Evolutionary conservation across 2,113 vertebrate species (phyloP), one percentile per base, ranked within the genome.

Genomic region (Gobio gobio): DNA sequence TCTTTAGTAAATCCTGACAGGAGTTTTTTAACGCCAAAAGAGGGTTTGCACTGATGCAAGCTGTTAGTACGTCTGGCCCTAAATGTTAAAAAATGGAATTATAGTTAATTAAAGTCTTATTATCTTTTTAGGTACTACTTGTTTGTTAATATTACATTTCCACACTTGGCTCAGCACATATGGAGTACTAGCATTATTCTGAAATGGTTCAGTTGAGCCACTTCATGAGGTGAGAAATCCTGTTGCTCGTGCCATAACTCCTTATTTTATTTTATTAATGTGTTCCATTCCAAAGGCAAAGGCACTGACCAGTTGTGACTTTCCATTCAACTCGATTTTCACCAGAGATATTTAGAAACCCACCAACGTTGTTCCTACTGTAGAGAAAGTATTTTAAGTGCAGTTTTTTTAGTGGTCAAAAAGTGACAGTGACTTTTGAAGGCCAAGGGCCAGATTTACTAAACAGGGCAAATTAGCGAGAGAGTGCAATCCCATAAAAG

Each of bases 201-300:
- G 18, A 33, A 86, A 76, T 24, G 24, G 8, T 13, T 26, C 22
- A 26, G 33, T 76, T 82, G n/a, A 59, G 54, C 56, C 58, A 63
- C 64, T 66, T 63, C 9, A 76, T 59, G 61, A 77, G 47, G 45
- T 45, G 79, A 82, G 59, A 86, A 66, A 82, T 82, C 85, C 49
- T 36, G 47, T 58, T 45, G 63, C 29, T 58, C 83, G 47, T 14
- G 47, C 20, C 75, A 68, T 78, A 49, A 43, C 47, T 54, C 61
- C 61, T 43, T 13, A 18, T 72, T 40, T 70, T 33, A 33, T 45
- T 40, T 13, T 13, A 58, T 82, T 43, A 36, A 9, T 5, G 1
- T 54, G 49, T 74, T 59, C 10, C 16, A 18, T 68, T 76, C 3
- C 40, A 33, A 29, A 40, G 40, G 20, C 68, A 49, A 49, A 81